Conservation (phyloP, 1,140 invertebrate species). For the Rhyzopertha dominica region DNA sequence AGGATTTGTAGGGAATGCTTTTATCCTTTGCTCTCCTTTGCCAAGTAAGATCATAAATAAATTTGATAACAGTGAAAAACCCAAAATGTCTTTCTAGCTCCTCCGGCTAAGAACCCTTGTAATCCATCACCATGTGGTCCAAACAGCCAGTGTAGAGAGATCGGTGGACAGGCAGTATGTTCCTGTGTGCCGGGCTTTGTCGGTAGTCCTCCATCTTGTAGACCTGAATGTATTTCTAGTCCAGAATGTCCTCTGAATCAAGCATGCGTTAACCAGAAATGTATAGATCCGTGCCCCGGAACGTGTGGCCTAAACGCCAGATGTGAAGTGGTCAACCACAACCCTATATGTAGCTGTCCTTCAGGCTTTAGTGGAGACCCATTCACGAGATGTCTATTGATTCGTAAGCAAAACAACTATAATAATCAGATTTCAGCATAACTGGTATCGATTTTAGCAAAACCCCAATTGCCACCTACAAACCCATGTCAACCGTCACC, state of each 20-base stretch:
- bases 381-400: slow-evolving; percentile 52
- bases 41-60: slow-evolving; percentile 9
- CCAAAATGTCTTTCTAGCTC: slow-evolving; percentile 36
- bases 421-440: no score
- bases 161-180: slow-evolving; percentile 54
- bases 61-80: no score
- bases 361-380: slow-evolving; percentile 57
- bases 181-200: slow-evolving; percentile 57
- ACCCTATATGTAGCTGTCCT: slow-evolving; percentile 57
- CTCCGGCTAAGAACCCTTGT: slow-evolving; percentile 51
- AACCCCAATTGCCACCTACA: no score
- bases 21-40: slow-evolving; percentile 51
- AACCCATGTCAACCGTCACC: slow-evolving; percentile 55
- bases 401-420: slow-evolving; percentile 37
- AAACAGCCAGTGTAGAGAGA: slow-evolving; percentile 58
- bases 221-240: slow-evolving; percentile 59
- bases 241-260: slow-evolving; percentile 58
- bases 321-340: slow-evolving; percentile 58
- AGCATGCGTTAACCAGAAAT: slow-evolving; percentile 59
- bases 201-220: slow-evolving; percentile 59
- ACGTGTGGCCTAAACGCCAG: slow-evolving; percentile 58
- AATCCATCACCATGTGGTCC: slow-evolving; percentile 58
- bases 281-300: slow-evolving; percentile 60
- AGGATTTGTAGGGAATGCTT: slow-evolving; percentile 57
- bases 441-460: no score